Evolutionary conservation across 2,113 vertebrate genomes (phyloP).

Genomic region (Apodemus speciosus): DNA sequence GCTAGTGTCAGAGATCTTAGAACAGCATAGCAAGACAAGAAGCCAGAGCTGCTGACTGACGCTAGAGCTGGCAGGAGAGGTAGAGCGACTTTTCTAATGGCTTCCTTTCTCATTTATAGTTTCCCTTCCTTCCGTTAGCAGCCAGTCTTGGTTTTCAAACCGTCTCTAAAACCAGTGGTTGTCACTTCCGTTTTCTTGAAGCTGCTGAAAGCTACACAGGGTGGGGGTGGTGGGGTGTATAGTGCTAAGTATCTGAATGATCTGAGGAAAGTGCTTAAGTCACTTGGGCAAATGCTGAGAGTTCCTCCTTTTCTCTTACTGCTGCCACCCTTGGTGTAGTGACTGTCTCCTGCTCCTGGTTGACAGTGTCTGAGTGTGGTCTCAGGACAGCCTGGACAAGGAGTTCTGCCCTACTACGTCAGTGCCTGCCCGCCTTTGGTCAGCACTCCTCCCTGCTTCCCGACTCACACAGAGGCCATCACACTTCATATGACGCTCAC

Average conservation of each 20-base stretch:
- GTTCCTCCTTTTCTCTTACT: background rate
- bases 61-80: background rate
- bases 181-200: conserved; percentile 79
- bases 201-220: conserved; percentile 46
- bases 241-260: background rate
- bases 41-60: background rate
- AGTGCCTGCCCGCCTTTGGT: background rate
- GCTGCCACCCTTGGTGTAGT: background rate
- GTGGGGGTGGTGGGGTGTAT: conserved; percentile 37
- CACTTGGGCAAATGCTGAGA: background rate
- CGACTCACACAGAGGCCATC: background rate
- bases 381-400: background rate
- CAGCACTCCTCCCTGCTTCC: background rate
- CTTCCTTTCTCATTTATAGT: conserved; percentile 64
- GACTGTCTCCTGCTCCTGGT: background rate
- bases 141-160: conserved; percentile 70
- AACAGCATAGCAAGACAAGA: background rate
- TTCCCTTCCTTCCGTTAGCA: conserved; percentile 73
- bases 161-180: conserved; percentile 65
- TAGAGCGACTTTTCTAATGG: conserved; percentile 48
- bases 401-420: background rate
- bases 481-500: background rate
- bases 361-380: background rate
- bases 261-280: background rate
- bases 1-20: background rate